phyloP scores from a whole-genome alignment of 2,113 vertebrate species.

The Syrmaticus mikado region DNA sequence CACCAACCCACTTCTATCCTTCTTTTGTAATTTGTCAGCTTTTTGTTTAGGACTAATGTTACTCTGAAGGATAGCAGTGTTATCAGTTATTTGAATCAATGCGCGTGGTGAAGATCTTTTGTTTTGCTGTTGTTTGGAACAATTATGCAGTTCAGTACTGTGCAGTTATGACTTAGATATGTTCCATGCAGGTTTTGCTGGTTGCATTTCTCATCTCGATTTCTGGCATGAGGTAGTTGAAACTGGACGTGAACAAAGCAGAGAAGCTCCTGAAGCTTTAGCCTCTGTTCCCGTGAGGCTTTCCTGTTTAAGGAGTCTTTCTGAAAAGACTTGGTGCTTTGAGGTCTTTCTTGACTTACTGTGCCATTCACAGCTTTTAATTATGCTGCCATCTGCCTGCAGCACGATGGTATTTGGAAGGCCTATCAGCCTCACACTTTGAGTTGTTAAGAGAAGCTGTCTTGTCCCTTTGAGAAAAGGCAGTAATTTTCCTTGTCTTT shows the following conservation, averaged over 20 bases:
- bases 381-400: conserved; percentile 50
- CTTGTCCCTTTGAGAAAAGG: not conserved
- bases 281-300: not conserved
- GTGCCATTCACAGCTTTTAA: conserved; percentile 16
- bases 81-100: not conserved
- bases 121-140: not conserved
- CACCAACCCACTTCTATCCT: no score
- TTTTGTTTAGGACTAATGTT: not conserved
- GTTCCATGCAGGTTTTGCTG: not conserved
- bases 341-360: conserved; percentile 1
- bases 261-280: not conserved
- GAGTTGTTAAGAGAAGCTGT: conserved; percentile 8
- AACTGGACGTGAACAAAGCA: not conserved
- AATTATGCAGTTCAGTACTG: not conserved
- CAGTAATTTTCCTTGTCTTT: not conserved
- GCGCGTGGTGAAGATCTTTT: rapidly evolving
- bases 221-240: not conserved
- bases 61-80: not conserved
- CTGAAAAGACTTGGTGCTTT: not conserved
- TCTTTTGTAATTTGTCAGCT: not conserved
- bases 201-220: not conserved
- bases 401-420: not conserved
- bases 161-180: not conserved
- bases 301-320: not conserved
- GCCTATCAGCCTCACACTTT: not conserved